These are phyloP conservation scores for Hyla sarda DNA, from an alignment of 2,113 vertebrate genomes.

Conservation along the genomic window DNA sequence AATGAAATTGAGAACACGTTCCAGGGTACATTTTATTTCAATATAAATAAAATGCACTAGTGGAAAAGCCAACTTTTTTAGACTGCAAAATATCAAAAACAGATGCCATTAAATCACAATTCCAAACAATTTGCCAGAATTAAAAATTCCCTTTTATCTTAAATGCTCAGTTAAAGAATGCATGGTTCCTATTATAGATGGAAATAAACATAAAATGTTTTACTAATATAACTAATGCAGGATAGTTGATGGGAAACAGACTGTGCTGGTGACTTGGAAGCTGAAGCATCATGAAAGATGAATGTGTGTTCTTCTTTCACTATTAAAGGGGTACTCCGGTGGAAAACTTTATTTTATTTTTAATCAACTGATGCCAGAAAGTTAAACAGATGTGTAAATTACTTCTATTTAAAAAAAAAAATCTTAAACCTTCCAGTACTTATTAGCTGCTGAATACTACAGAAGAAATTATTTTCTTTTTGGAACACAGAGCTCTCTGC, in stretches of 20 bases:
- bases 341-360: no score
- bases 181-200: conserved; percentile 75
- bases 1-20: conserved; percentile 74
- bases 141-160: conserved; percentile 79
- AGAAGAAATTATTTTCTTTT: no score
- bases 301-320: conserved; percentile 38
- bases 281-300: conserved; percentile 4
- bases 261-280: conserved; percentile 49
- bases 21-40: conserved; percentile 75
- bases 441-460: no score
- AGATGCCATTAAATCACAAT: conserved; percentile 80
- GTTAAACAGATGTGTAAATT: no score
- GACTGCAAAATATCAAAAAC: conserved; percentile 77
- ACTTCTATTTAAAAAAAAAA: no score
- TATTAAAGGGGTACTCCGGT: no score
- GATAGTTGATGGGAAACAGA: conserved; percentile 63
- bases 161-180: conserved; percentile 75
- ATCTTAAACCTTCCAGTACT: no score
- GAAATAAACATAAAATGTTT: conserved; percentile 68
- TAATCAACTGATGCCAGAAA: no score
- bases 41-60: conserved; percentile 68
- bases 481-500: no score
- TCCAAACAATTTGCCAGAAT: conserved; percentile 80
- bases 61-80: conserved; percentile 72
- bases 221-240: conserved; percentile 64